phyloP scores from a whole-genome alignment of 1,140 invertebrate species.

The Onthophagus taurus region DNA sequence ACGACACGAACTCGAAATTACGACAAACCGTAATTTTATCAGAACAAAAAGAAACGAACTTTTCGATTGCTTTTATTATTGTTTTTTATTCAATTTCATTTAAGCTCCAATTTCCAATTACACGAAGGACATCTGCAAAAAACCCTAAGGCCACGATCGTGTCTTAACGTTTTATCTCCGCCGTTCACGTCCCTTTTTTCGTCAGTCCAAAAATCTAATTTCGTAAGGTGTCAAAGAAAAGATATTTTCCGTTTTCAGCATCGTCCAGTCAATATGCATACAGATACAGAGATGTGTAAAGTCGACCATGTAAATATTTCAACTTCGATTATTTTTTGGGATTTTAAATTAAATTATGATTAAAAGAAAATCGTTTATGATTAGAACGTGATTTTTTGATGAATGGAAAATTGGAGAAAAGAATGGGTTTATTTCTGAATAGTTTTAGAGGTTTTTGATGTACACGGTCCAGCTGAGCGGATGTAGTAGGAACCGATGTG shows the following conservation, averaged over 20 bases:
- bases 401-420: too few relatives aligned
- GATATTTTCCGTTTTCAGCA: constrained; percentile 36
- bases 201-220: constrained; percentile 41
- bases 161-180: constrained; percentile 34
- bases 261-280: constrained; percentile 36
- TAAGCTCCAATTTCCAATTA: too few relatives aligned
- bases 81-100: too few relatives aligned
- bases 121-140: constrained; percentile 32
- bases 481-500: constrained; percentile 20
- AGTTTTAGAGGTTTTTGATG: too few relatives aligned
- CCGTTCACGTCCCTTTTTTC: constrained; percentile 31
- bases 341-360: too few relatives aligned
- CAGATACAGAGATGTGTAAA: constrained; percentile 32
- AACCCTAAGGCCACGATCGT: constrained; percentile 29
- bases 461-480: constrained; percentile 20
- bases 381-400: too few relatives aligned
- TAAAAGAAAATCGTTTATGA: too few relatives aligned
- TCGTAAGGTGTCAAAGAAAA: constrained; percentile 41
- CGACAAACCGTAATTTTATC: too few relatives aligned
- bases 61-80: too few relatives aligned
- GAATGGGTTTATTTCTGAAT: too few relatives aligned
- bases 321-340: not conserved
- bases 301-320: constrained; percentile 30
- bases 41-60: too few relatives aligned
- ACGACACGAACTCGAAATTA: too few relatives aligned